Conservation (phyloP, 2,797 vertebrate genomes). For the Molossus molossus region DNA sequence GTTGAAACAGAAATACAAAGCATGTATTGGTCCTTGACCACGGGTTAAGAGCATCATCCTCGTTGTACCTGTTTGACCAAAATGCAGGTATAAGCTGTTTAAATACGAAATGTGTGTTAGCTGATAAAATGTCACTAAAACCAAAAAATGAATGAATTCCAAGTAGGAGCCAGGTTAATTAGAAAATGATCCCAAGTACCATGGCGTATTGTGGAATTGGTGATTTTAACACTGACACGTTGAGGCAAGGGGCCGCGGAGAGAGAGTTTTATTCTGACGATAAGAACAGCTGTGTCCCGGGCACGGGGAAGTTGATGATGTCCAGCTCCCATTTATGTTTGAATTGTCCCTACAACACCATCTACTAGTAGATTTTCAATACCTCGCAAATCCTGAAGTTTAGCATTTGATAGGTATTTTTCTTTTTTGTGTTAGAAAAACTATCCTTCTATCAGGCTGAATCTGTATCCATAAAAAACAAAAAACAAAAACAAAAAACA, state of each 20-base stretch:
- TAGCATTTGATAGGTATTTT: background rate
- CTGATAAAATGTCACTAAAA: constrained; percentile 51
- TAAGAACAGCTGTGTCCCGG: background rate
- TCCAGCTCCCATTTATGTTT: background rate
- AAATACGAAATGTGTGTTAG: constrained; percentile 61
- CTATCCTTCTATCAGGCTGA: background rate
- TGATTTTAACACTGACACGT: background rate
- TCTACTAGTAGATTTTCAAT: background rate
- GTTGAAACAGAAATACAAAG: background rate
- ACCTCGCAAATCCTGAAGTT: background rate
- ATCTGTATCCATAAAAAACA: background rate
- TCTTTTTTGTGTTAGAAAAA: background rate
- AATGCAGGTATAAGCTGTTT: constrained; percentile 55
- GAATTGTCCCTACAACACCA: background rate
- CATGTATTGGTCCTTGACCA: background rate
- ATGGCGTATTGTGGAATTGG: background rate
- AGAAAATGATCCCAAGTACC: background rate
- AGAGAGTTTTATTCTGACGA: background rate
- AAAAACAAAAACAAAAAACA: background rate
- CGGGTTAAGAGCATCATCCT: background rate
- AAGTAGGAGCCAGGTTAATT: constrained; percentile 46
- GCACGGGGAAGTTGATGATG: background rate
- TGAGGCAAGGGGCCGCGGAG: background rate
- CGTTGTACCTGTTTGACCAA: constrained; percentile 30
- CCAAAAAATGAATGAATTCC: constrained; percentile 38